Percentiles rank a stretch among this genome's conserved stretches.
Conservation (phyloP, 1,140 invertebrate species). For the Melipona quadrifasciata region DNA sequence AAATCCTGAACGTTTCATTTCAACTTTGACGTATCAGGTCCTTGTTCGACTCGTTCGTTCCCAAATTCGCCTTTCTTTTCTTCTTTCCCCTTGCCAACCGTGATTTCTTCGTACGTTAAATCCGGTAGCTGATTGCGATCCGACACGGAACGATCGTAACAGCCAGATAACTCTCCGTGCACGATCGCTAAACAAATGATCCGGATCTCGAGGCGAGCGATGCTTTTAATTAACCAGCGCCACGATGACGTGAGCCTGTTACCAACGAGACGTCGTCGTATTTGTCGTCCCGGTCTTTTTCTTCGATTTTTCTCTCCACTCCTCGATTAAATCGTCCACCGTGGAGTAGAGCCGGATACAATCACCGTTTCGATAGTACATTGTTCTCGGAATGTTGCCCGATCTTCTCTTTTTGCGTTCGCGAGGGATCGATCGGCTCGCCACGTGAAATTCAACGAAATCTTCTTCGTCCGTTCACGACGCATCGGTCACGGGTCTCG, state of each 20-base stretch:
- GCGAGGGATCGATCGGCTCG: neutral
- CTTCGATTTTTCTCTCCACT: neutral
- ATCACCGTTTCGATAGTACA: neutral
- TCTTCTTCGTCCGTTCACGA: neutral
- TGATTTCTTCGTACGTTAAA: slow-evolving; percentile 70
- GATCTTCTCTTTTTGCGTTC: neutral
- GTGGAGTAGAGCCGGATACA: neutral
- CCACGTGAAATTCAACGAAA: neutral
- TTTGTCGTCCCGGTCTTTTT: slow-evolving; percentile 42
- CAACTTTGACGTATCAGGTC: neutral
- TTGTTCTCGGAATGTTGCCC: neutral
- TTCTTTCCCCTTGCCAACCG: neutral
- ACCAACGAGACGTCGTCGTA: slow-evolving; percentile 20
- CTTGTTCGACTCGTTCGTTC: neutral
- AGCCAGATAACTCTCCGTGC: slow-evolving; percentile 71
- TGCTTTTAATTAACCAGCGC: slow-evolving; percentile 71
- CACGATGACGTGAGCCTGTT: slow-evolving; percentile 50
- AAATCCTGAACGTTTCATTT: neutral
- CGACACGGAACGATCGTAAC: slow-evolving; percentile 72
- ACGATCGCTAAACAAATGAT: slow-evolving; percentile 74
- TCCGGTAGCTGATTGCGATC: slow-evolving; percentile 74
- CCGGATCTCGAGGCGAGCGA: slow-evolving; percentile 63
- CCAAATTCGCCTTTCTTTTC: slow-evolving; percentile 25
- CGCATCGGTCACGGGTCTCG: neutral
- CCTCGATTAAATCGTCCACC: slow-evolving; percentile 23